Evolutionary conservation across 2,888 invertebrate genomes (phyloP), one percentile per base, ranked within the genome.

Genomic region (Tinea semifulvella): DNA sequence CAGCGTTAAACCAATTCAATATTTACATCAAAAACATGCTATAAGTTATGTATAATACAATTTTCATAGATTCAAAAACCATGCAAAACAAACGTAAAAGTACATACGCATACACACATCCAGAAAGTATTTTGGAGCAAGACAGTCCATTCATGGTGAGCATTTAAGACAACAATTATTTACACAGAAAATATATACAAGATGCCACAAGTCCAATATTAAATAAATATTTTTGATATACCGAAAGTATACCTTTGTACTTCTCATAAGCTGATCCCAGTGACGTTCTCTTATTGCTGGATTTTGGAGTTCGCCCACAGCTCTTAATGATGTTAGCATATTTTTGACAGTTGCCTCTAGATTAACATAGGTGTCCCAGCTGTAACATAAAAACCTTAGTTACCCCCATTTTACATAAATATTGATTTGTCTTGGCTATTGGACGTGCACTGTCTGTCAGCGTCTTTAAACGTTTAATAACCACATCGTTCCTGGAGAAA

Each of bases 241-340:
- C 52, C 49, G 42, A 26, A 47, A 31, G 19, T 31, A 18, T 84
- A 93, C 94, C 91, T 96, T 96, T 13, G 97, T 97, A 42, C 96
- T 94, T 57, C 89, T 89, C 94, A 98, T 97, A 43, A 98, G 84
- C 71, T 97, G 96, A 63, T 94, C 89, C 98, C 98, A 98, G 75
- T 98, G 98, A 16, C 98, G 84, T 70, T 97, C 96, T 48, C 97
- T 85, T 52, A 98, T 96, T 0, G 97, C 96, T 31, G 96, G 92
- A 79, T 98, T 98, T 75, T 98, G 97, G 2, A 98, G 82, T 66
- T 98, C 97, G 28, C 94, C 94, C 2, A 98, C 97, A 3, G 97
- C 97, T 61, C 95, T 86, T 46, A 98, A 76, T 0, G 97, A 97
- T 2, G 97, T 97, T 43, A 97, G 73, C 90, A 97, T 97, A 69